These are phyloP conservation scores for Caradrina clavipalpis DNA, from an alignment of 2,888 invertebrate species.

Conservation along the genomic window DNA sequence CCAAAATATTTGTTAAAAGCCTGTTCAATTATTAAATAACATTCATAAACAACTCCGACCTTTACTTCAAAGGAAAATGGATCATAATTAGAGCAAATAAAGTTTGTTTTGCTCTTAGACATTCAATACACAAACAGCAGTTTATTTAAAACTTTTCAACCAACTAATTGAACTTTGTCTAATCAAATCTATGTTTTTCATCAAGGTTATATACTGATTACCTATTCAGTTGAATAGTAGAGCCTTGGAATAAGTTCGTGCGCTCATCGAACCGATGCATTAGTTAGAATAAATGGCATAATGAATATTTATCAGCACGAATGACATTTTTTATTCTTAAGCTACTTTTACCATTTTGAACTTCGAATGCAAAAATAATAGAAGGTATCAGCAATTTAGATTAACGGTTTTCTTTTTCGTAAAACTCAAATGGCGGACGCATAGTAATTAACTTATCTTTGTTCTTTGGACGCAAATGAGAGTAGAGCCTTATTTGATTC, in stretches of 20 bases:
- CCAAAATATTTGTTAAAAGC: slow-evolving; percentile 12
- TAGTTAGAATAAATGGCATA: slow-evolving; percentile 52
- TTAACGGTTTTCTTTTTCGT: slow-evolving; percentile 27
- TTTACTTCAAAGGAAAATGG: slow-evolving; percentile 6
- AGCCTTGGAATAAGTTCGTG: slow-evolving; percentile 16
- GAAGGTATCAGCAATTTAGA: slow-evolving; percentile 56
- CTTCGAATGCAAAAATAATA: slow-evolving; percentile 51
- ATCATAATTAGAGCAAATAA: slow-evolving; percentile 6
- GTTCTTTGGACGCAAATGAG: background rate
- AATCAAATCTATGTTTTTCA: slow-evolving; percentile 44
- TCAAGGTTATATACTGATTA: slow-evolving; percentile 47
- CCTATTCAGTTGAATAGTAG: slow-evolving; percentile 32
- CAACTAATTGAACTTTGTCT: slow-evolving; percentile 35
- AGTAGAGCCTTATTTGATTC: slow-evolving; percentile 10
- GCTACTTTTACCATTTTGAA: slow-evolving; percentile 18
- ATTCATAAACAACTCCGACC: slow-evolving; percentile 25
- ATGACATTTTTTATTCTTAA: slow-evolving; percentile 47
- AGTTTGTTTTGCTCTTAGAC: slow-evolving; percentile 9
- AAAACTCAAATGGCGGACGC: slow-evolving; percentile 29
- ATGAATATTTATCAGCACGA: slow-evolving; percentile 66
- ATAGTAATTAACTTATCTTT: slow-evolving; percentile 45
- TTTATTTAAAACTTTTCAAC: slow-evolving; percentile 17
- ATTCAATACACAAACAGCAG: slow-evolving; percentile 15
- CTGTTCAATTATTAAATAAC: slow-evolving; percentile 2
- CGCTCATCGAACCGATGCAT: slow-evolving; percentile 47